These are phyloP conservation scores for Auanema freiburgensis DNA, from an alignment of 2,888 invertebrate species.

Conservation along the genomic window DNA sequence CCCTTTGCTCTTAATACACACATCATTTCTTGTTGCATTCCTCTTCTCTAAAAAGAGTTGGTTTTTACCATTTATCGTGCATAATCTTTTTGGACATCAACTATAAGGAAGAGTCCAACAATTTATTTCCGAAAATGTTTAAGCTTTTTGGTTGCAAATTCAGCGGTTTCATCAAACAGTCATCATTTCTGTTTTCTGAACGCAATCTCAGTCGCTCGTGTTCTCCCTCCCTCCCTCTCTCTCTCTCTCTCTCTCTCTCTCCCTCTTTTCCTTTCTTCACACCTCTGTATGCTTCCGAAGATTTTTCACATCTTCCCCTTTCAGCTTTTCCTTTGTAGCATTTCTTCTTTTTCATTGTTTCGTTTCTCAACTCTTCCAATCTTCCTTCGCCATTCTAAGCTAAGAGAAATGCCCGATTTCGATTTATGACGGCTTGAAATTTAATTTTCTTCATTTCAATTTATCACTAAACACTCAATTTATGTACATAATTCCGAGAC, in stretches of 20 bases:
- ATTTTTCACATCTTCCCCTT: not conserved
- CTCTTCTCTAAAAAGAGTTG: not conserved
- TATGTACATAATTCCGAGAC: no score
- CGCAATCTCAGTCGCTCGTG: not conserved
- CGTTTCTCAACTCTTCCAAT: not conserved
- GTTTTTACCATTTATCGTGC: no score
- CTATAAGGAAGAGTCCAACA: no score
- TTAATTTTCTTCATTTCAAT: no score
- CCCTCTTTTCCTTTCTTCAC: constrained; percentile 13
- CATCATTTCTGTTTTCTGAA: constrained; percentile 2
- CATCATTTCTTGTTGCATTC: not conserved
- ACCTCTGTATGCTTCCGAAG: not conserved
- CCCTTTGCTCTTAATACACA: not conserved
- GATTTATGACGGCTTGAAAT: no score
- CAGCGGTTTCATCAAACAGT: not conserved
- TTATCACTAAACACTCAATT: no score
- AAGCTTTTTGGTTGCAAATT: not conserved
- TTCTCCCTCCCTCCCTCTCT: constrained; percentile 9
- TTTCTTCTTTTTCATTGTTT: not conserved
- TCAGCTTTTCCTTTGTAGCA: not conserved
- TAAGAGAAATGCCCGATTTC: not conserved
- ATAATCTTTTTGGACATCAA: no score
- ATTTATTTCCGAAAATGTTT: constrained; percentile 6
- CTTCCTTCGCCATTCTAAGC: not conserved
- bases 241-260: constrained; percentile 12